phyloP scores from a whole-genome alignment of 2,888 invertebrate species.

The Kuschelorhynchus macadamiae region DNA sequence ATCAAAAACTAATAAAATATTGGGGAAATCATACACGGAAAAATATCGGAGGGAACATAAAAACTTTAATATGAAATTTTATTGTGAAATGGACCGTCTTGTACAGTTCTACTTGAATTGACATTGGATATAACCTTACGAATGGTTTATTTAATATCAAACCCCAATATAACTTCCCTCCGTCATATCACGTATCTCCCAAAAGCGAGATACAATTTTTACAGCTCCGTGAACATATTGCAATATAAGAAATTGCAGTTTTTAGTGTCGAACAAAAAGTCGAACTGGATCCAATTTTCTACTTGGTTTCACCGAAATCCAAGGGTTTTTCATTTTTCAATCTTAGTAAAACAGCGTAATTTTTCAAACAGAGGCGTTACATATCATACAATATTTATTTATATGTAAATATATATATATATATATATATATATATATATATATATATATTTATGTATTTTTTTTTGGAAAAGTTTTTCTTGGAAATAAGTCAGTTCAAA shows the following conservation, averaged over 20 bases:
- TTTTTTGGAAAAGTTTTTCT: too few relatives aligned
- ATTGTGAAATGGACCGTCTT: slow-evolving; percentile 48
- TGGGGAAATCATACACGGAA: not conserved
- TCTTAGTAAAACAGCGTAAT: slow-evolving; percentile 17
- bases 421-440: too few relatives aligned
- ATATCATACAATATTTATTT: not conserved
- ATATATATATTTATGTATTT: too few relatives aligned
- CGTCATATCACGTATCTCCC: slow-evolving; percentile 48
- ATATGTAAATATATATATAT: too few relatives aligned
- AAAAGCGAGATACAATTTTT: slow-evolving; percentile 49
- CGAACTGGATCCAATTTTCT: slow-evolving; percentile 44
- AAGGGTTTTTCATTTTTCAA: slow-evolving; percentile 31
- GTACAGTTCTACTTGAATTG: slow-evolving; percentile 43
- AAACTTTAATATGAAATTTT: slow-evolving; percentile 45
- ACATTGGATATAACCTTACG: slow-evolving; percentile 44
- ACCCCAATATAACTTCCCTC: slow-evolving; percentile 46
- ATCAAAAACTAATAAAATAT: slow-evolving; percentile 2
- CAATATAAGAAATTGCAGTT: slow-evolving; percentile 50
- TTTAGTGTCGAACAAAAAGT: slow-evolving; percentile 42
- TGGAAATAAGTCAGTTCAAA: too few relatives aligned
- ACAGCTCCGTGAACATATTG: slow-evolving; percentile 47
- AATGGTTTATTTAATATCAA: slow-evolving; percentile 51
- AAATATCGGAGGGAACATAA: not conserved
- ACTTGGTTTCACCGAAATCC: slow-evolving; percentile 22
- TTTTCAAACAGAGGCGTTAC: not conserved